Conservation (phyloP, 1,140 invertebrate genomes). For the Zaprionus inermis region DNA sequence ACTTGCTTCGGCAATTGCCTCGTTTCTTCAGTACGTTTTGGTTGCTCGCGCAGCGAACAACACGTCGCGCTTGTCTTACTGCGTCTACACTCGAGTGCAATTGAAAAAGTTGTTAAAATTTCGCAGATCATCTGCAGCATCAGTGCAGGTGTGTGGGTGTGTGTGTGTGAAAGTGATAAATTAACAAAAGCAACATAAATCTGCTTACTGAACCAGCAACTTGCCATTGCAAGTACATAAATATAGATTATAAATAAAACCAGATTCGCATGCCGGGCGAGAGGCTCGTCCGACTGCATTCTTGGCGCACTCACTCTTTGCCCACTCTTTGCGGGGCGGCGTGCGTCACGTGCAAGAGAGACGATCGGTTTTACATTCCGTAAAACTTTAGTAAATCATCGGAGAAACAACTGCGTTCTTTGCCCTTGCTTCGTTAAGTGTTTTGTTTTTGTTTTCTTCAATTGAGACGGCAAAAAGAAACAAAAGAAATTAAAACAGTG, state of each 20-base stretch:
- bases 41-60: slow-evolving; percentile 63
- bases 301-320: neutral
- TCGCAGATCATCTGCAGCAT: slow-evolving; percentile 15
- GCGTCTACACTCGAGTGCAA: neutral
- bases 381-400: neutral
- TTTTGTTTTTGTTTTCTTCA: slow-evolving; percentile 8
- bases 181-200: neutral
- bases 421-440: slow-evolving; percentile 1
- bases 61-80: slow-evolving; percentile 58
- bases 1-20: slow-evolving; percentile 10
- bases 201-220: neutral
- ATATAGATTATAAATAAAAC: neutral
- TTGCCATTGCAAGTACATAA: neutral
- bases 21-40: slow-evolving; percentile 65
- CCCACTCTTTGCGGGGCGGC: neutral
- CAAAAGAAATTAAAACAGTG: no score
- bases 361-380: neutral
- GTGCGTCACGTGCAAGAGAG: neutral
- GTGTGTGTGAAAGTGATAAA: neutral
- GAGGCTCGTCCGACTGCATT: slow-evolving; percentile 8
- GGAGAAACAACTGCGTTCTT: neutral
- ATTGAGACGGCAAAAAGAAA: neutral
- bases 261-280: neutral
- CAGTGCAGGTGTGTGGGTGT: slow-evolving; percentile 30
- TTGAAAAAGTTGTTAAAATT: slow-evolving; percentile 39